Evolutionary conservation across 2,113 vertebrate genomes (phyloP).

Genomic region (Vidua macroura): DNA sequence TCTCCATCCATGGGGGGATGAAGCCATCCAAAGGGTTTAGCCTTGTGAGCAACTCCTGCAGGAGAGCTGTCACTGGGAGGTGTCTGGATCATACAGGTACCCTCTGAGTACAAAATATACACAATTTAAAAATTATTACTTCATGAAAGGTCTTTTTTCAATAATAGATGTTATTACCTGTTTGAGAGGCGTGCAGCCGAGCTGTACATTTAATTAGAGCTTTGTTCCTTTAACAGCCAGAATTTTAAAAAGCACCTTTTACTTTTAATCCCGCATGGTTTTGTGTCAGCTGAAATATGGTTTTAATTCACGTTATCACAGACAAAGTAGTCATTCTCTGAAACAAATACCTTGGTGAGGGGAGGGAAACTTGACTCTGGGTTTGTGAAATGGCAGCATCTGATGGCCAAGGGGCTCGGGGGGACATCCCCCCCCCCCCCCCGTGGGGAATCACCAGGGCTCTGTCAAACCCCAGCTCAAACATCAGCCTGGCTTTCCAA

Average conservation of each 20-base stretch:
- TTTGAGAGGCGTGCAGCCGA: not conserved
- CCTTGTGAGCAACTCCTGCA: not conserved
- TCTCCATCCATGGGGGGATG: not conserved
- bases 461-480: not conserved
- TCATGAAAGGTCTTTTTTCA: not conserved
- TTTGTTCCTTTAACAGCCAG: not conserved
- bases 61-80: not conserved
- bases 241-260: not conserved
- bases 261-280: fast-evolving
- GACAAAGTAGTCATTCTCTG: not conserved
- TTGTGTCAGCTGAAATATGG: not conserved
- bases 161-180: not conserved
- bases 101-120: not conserved
- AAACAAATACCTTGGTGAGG: not conserved
- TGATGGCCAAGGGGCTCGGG: fast-evolving
- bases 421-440: not conserved
- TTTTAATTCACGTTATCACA: not conserved
- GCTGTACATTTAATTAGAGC: not conserved
- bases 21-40: not conserved
- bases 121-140: fast-evolving
- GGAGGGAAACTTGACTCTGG: not conserved
- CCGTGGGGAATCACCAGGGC: fast-evolving
- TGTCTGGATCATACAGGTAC: not conserved
- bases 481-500: not conserved
- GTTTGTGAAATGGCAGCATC: not conserved